Percentiles rank a stretch among this genome's conserved stretches.
Evolutionary conservation across 2,888 invertebrate species (phyloP).

Genomic region (Tinea pellionella): DNA sequence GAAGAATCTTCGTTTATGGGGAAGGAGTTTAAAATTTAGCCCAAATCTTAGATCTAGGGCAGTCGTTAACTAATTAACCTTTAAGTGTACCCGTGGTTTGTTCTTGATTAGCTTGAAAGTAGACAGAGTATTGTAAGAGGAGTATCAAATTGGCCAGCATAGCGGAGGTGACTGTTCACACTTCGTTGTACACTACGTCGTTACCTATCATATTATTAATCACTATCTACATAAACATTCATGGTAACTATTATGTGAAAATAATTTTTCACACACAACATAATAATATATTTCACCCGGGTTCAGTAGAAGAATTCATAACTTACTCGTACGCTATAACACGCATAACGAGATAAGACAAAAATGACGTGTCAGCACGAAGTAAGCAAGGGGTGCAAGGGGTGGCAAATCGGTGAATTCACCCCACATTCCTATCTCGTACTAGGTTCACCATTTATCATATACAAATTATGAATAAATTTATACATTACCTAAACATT

Average conservation of each 20-base stretch:
- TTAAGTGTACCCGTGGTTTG: no score
- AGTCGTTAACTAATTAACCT: no score
- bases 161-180: no score
- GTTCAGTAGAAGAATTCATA: constrained; percentile 23
- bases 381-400: constrained; percentile 12
- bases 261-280: constrained; percentile 10
- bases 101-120: no score
- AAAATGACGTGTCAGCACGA: constrained; percentile 32
- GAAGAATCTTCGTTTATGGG: not conserved
- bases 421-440: not conserved
- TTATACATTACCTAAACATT: not conserved
- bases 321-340: constrained; percentile 27
- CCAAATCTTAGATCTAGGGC: no score
- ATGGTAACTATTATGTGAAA: not conserved
- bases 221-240: not conserved
- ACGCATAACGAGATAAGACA: constrained; percentile 29
- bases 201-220: not conserved
- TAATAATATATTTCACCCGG: not conserved
- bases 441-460: not conserved
- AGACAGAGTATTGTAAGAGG: no score
- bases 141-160: no score
- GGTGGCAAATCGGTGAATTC: not conserved
- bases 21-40: not conserved
- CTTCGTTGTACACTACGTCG: no score
- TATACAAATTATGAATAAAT: not conserved